These are phyloP conservation scores for Lethenteron reissneri DNA, from an alignment of 2,113 vertebrate species.

Conservation along the genomic window DNA sequence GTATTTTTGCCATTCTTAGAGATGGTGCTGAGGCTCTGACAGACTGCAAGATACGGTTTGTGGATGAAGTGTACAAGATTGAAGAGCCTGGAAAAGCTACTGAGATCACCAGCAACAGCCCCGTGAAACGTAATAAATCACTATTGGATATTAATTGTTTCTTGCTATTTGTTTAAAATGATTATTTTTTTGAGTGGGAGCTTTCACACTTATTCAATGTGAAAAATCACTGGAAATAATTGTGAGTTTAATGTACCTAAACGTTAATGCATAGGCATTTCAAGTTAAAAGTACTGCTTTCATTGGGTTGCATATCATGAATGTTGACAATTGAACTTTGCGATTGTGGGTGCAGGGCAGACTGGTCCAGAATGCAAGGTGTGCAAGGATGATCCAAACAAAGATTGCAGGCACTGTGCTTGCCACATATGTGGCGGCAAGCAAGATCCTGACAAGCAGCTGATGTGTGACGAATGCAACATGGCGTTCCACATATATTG, in stretches of 20 bases:
- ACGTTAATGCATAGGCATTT: too few relatives aligned
- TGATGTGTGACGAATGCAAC: constrained; percentile 88
- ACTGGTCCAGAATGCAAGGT: constrained; percentile 66
- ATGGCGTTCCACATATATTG: constrained; percentile 93
- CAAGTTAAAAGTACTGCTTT: too few relatives aligned
- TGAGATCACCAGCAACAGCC: constrained; percentile 29
- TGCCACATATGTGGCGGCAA: constrained; percentile 73
- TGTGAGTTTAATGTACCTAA: too few relatives aligned
- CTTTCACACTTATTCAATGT: neutral
- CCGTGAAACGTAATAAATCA: constrained; percentile 37
- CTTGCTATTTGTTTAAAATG: neutral
- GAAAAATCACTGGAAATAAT: too few relatives aligned
- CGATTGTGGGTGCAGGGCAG: constrained; percentile 27
- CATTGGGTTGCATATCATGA: too few relatives aligned
- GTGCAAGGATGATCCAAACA: constrained; percentile 57
- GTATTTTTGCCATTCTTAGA: constrained; percentile 17
- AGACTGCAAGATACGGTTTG: constrained; percentile 57
- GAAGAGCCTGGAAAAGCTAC: constrained; percentile 39
- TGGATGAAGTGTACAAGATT: constrained; percentile 85
- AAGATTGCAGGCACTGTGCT: constrained; percentile 57
- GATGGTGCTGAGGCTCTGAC: constrained; percentile 51
- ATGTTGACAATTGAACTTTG: too few relatives aligned
- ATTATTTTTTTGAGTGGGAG: neutral
- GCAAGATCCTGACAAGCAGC: constrained; percentile 74
- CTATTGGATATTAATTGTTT: neutral